Percentiles rank a stretch among this genome's conserved stretches.
These are phyloP conservation scores for Cyphomyrmex costatus DNA, from an alignment of 1,140 invertebrate genomes.

Conservation along the genomic window DNA sequence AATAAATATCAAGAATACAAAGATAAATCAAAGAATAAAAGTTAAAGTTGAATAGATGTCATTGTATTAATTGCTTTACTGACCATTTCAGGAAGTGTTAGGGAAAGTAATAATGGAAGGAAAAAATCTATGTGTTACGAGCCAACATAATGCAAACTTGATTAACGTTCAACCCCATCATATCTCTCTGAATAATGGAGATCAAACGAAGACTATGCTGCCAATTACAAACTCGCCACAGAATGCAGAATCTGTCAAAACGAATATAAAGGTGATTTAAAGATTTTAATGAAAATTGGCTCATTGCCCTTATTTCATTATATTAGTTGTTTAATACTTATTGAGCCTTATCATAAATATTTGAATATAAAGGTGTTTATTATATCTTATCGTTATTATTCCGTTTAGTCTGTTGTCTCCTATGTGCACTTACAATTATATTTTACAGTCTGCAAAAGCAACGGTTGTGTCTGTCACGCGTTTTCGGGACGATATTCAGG, in stretches of 20 bases:
- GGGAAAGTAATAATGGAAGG: constrained; percentile 84
- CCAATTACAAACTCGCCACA: constrained; percentile 70
- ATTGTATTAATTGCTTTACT: background rate
- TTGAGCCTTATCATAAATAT: too few relatives aligned
- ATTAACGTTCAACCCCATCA: constrained; percentile 78
- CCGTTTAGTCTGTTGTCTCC: background rate
- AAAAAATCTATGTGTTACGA: constrained; percentile 80
- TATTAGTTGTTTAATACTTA: too few relatives aligned
- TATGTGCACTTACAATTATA: constrained; percentile 24
- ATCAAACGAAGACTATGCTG: constrained; percentile 76
- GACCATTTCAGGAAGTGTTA: constrained; percentile 80
- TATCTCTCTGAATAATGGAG: constrained; percentile 79
- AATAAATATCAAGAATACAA: constrained; percentile 20
- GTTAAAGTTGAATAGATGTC: constrained; percentile 21
- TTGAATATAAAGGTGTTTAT: constrained; percentile 69
- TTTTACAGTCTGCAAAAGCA: constrained; percentile 77
- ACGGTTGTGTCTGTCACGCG: constrained; percentile 74
- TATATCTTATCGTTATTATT: background rate
- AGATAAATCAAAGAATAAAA: background rate
- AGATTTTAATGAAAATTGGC: too few relatives aligned
- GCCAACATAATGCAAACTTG: constrained; percentile 77
- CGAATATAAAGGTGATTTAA: constrained; percentile 71
- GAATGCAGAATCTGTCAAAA: constrained; percentile 69
- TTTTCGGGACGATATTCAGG: constrained; percentile 77
- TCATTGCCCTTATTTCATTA: too few relatives aligned